Conservation (phyloP, 2,113 vertebrate genomes). For the Psephotus haematonotus region DNA sequence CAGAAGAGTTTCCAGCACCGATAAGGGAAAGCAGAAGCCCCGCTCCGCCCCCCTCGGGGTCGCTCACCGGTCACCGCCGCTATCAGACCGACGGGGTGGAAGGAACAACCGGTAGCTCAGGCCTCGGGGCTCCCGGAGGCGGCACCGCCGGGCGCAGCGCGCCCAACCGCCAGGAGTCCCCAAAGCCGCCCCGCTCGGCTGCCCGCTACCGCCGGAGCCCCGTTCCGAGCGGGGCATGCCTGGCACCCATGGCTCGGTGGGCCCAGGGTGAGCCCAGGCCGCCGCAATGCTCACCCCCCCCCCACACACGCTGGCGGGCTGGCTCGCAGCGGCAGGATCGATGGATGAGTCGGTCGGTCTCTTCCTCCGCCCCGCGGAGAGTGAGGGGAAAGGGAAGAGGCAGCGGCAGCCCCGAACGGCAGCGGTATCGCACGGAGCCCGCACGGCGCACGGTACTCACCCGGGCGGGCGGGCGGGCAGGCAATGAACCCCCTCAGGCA, state of each 20-base stretch:
- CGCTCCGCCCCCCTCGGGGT: background rate
- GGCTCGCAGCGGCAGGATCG: background rate
- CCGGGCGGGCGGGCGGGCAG: no score
- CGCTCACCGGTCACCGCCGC: background rate
- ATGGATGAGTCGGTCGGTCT: no score
- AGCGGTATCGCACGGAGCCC: accelerated
- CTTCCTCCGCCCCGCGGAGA: no score
- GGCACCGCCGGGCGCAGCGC: no score
- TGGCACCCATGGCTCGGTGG: background rate
- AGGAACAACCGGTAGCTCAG: background rate
- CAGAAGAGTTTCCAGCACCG: no score
- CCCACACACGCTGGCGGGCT: no score
- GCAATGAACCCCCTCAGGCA: accelerated
- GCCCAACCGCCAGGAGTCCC: background rate
- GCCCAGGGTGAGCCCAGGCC: no score
- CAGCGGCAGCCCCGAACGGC: background rate
- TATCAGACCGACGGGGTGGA: accelerated
- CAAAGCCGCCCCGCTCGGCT: no score
- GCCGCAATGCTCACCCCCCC: no score
- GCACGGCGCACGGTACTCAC: background rate
- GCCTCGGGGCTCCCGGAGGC: background rate
- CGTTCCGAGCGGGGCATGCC: no score
- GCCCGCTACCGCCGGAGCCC: no score
- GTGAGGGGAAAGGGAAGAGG: no score
- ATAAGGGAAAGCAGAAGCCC: accelerated